Evolutionary conservation across 2,888 invertebrate species (phyloP).

Genomic region (Acleris holmiana): DNA sequence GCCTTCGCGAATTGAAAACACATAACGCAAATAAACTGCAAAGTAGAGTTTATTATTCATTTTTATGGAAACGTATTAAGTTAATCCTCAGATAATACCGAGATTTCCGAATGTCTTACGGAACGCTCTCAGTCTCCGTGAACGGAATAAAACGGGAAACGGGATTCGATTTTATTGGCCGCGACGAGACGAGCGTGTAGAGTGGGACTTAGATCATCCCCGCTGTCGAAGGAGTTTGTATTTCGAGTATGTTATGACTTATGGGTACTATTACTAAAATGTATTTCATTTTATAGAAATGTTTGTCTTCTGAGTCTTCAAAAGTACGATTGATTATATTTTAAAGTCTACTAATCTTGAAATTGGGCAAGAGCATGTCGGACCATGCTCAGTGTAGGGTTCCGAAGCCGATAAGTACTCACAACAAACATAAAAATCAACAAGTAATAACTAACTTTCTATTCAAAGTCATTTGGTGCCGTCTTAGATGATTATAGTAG

Average conservation of each 20-base stretch:
- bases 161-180: constrained; percentile 21
- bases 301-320: background rate
- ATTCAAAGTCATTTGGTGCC: no score
- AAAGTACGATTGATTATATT: no score
- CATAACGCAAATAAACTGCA: no score
- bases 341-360: no score
- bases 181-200: constrained; percentile 8
- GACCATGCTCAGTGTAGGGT: no score
- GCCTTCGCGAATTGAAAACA: no score
- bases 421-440: no score
- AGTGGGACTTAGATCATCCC: constrained; percentile 2
- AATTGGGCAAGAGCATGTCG: no score
- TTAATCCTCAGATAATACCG: constrained; percentile 3
- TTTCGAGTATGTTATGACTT: background rate
- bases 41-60: background rate
- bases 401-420: no score
- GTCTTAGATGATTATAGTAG: no score
- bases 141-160: constrained; percentile 11
- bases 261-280: background rate
- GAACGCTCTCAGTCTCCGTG: constrained; percentile 9
- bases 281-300: background rate
- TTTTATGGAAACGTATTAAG: constrained; percentile 1
- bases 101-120: constrained; percentile 2
- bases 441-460: no score
- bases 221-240: background rate